A percentile compares a stretch with the other conserved stretches of the same genome.
phyloP scores from a whole-genome alignment of 2,113 vertebrate genomes.

The Hippocampus zosterae region DNA sequence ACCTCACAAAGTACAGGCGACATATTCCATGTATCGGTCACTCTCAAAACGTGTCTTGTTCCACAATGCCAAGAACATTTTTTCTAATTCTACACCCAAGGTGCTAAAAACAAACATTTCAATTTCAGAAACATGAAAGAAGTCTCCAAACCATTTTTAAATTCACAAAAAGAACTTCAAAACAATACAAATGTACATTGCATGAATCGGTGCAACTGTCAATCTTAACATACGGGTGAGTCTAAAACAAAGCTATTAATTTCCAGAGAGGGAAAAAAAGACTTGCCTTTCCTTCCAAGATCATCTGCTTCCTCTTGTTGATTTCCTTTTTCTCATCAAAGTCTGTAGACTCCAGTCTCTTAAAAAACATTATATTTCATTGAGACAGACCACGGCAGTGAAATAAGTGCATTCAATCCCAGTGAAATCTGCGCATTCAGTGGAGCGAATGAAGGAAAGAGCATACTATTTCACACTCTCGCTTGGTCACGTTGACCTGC shows the following conservation, averaged over 20 bases:
- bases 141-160: too few species aligned
- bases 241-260: neutral
- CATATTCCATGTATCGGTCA: too few species aligned
- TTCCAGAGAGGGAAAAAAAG: neutral
- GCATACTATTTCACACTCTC: slow-evolving; percentile 77
- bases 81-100: too few species aligned
- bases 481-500: slow-evolving; percentile 88
- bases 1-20: too few species aligned
- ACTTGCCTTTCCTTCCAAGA: slow-evolving; percentile 88
- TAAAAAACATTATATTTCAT: slow-evolving; percentile 1
- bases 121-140: too few species aligned
- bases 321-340: slow-evolving; percentile 95
- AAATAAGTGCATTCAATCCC: neutral
- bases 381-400: too few species aligned
- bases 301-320: slow-evolving; percentile 92
- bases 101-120: too few species aligned
- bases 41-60: too few species aligned
- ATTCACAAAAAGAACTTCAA: too few species aligned
- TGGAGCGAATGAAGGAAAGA: neutral
- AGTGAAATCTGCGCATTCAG: neutral
- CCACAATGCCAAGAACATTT: too few species aligned
- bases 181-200: neutral
- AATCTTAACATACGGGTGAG: neutral
- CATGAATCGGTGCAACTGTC: neutral
- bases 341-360: slow-evolving; percentile 87